Evolutionary conservation across 2,113 vertebrate species (phyloP), one percentile per base, ranked within the genome.

Genomic region (Tinamus guttatus): DNA sequence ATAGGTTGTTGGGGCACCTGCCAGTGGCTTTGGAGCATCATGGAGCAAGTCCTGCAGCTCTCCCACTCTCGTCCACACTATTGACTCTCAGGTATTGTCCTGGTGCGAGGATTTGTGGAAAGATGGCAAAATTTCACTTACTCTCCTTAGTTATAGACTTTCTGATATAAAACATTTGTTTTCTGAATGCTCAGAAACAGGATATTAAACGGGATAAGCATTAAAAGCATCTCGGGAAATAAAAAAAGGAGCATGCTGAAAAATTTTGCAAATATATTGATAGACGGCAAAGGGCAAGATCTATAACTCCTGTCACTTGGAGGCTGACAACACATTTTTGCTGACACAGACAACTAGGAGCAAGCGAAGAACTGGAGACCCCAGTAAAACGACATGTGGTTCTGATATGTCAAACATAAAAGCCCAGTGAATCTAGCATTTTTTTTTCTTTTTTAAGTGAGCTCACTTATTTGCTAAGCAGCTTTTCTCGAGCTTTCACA

Each of bases 391-490:
- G 18, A 69, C 65, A 38, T 47, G 56, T 65, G 74, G 28, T 74
- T 70, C 51, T 59, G 65, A 77, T 69, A 51, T 71, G 86, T 94
- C 93, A 93, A 87, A 90, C 62, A 94, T 36, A 95, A 95, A 95
- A 95, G 79, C 56, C 41, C 85, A 36, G 41, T 75, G 82, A 93
- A 91, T 92, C 68, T 67, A 80, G 65, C 38, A 22, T 2, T 30
- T 81, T 92, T 90, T 19, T 43, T 41, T n/a, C n/a, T n/a, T n/a
- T n/a, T 21, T 69, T 5, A 89, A 94, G 68, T 85, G 73, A 92
- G 89, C 81, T 94, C 89, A 62, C 90, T 95, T 94, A 89, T 85
- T 96, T 97, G 92, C 80, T 96, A 96, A 97, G 96, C 81, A 93
- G 96, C 95, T 97, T 96, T 97, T 75, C 28, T 38, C 69, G 80